These are phyloP conservation scores for Rhagoletis pomonella DNA, from an alignment of 1,140 invertebrate species.

Conservation along the genomic window DNA sequence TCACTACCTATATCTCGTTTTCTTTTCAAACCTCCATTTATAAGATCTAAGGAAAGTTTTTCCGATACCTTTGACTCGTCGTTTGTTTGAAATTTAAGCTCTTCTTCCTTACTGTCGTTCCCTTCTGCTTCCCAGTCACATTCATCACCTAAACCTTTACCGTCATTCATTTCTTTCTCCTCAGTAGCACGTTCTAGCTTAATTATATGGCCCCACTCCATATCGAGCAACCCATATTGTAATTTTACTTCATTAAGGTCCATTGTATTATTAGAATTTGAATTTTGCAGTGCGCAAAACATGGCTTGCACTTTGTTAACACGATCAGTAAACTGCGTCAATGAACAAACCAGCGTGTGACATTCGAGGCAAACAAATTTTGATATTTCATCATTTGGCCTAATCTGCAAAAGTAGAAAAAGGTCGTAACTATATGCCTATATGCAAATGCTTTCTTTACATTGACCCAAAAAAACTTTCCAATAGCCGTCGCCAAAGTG, in stretches of 20 bases:
- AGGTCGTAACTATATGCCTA: too few relatives aligned
- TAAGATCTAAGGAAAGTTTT: background rate
- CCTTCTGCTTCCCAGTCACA: slow-evolving; percentile 2
- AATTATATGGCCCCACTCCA: slow-evolving; percentile 62
- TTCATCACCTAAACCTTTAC: slow-evolving; percentile 3
- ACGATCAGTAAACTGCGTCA: too few relatives aligned
- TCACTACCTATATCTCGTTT: background rate
- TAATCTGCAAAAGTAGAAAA: too few relatives aligned
- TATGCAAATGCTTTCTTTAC: too few relatives aligned
- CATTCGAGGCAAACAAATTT: too few relatives aligned
- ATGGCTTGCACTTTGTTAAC: too few relatives aligned
- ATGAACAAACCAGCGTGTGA: too few relatives aligned
- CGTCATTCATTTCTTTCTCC: slow-evolving; percentile 9
- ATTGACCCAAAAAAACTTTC: too few relatives aligned
- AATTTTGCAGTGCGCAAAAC: slow-evolving; percentile 58
- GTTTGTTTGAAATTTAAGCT: background rate
- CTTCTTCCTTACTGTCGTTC: slow-evolving; percentile 20
- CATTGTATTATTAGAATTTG: slow-evolving; percentile 7
- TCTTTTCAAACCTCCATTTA: background rate
- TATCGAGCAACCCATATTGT: slow-evolving; percentile 61
- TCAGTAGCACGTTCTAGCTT: slow-evolving; percentile 44
- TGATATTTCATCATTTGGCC: too few relatives aligned
- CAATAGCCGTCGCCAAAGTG: slow-evolving; percentile 56
- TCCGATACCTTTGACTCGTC: background rate
- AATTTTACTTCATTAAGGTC: slow-evolving; percentile 59